Percentiles rank a stretch among this genome's conserved stretches.
Conservation (phyloP, 2,888 invertebrate genomes). For the Atrina japonica region DNA sequence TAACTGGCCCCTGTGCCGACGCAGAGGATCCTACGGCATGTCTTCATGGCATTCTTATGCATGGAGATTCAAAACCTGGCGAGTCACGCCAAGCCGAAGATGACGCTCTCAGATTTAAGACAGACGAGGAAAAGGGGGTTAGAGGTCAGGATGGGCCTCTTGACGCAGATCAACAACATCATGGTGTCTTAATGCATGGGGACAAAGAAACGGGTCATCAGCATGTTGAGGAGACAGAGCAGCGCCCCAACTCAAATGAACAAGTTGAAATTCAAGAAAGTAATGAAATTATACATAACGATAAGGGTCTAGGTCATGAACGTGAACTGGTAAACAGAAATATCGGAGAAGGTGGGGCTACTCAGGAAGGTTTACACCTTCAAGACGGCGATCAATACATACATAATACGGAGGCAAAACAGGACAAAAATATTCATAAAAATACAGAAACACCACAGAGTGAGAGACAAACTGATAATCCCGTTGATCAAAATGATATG, state of each 20-base stretch:
- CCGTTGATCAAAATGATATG: conserved; percentile 41
- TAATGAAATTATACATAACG: conserved; percentile 27
- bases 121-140: conserved; percentile 37
- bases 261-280: conserved; percentile 52
- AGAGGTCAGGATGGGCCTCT: conserved; percentile 43
- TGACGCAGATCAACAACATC: conserved; percentile 59
- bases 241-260: conserved; percentile 45
- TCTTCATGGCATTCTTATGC: conserved; percentile 68
- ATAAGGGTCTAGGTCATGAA: background rate
- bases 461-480: conserved; percentile 36
- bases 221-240: conserved; percentile 20
- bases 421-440: too few relatives aligned
- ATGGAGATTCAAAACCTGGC: conserved; percentile 55
- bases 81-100: conserved; percentile 59
- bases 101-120: conserved; percentile 51
- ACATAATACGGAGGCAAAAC: too few relatives aligned
- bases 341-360: too few relatives aligned
- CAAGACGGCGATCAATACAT: conserved; percentile 60
- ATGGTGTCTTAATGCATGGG: conserved; percentile 69
- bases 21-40: conserved; percentile 53
- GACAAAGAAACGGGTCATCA: conserved; percentile 54
- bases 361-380: conserved; percentile 42
- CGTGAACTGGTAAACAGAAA: background rate
- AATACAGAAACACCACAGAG: conserved; percentile 27
- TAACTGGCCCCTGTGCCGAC: conserved; percentile 55